Evolutionary conservation across 2,113 vertebrate genomes (phyloP).

Genomic region (Eupsittula cactorum): DNA sequence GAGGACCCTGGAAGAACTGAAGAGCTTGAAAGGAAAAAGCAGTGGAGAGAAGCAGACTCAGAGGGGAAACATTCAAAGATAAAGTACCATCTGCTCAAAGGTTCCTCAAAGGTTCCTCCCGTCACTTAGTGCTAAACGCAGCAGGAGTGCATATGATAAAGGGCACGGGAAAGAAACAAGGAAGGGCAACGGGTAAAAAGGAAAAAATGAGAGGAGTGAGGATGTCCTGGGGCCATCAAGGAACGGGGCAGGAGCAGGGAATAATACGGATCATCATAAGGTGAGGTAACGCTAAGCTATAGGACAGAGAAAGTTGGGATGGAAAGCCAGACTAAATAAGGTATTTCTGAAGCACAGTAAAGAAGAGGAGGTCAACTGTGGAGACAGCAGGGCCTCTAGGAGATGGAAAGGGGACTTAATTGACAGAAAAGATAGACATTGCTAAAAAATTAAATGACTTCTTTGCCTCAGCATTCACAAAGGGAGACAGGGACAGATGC

Average conservation of each 20-base stretch:
- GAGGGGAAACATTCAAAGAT: constrained; percentile 64
- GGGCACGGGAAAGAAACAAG: constrained; percentile 34
- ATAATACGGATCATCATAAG: not conserved
- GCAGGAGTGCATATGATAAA: constrained; percentile 17
- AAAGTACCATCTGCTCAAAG: constrained; percentile 69
- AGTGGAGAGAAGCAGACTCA: constrained; percentile 50
- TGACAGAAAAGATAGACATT: constrained; percentile 67
- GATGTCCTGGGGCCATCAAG: not conserved
- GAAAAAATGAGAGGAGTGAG: not conserved
- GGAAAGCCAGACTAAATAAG: not conserved
- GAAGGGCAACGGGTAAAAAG: not conserved
- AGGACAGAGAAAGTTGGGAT: not conserved
- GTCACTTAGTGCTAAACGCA: constrained; percentile 47
- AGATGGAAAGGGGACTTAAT: constrained; percentile 54
- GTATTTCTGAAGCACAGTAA: constrained; percentile 12
- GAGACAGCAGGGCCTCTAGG: constrained; percentile 48
- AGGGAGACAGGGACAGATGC: constrained; percentile 52
- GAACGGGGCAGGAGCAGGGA: not conserved
- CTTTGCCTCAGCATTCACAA: constrained; percentile 64
- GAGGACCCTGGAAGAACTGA: not conserved
- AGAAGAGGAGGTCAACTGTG: constrained; percentile 53
- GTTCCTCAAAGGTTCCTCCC: constrained; percentile 63
- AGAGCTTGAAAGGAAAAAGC: constrained; percentile 46
- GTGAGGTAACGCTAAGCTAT: not conserved
- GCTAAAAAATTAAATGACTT: constrained; percentile 70